Evolutionary conservation across 2,113 vertebrate genomes (phyloP).

Genomic region (Argyrosomus japonicus): DNA sequence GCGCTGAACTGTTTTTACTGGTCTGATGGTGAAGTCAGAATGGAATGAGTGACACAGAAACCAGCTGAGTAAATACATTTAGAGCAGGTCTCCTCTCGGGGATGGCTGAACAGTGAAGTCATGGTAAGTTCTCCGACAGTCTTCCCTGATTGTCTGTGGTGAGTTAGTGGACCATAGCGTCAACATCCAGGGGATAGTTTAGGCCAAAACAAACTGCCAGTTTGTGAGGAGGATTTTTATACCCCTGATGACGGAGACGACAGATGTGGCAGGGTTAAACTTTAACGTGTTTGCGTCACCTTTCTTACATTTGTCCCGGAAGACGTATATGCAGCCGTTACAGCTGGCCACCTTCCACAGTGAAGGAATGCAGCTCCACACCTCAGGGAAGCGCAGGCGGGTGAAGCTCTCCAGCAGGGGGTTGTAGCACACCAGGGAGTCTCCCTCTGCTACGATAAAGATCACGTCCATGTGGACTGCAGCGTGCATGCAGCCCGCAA

Average conservation of each 20-base stretch:
- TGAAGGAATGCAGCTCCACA: slow-evolving; percentile 95
- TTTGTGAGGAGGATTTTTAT: slow-evolving; percentile 97
- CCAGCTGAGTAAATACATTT: slow-evolving; percentile 60
- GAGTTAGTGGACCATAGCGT: slow-evolving; percentile 10
- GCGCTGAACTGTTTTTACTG: slow-evolving; percentile 6
- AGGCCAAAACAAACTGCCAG: slow-evolving; percentile 98
- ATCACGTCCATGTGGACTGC: slow-evolving; percentile 97
- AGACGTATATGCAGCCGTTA: slow-evolving; percentile 97
- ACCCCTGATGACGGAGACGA: slow-evolving; percentile 94
- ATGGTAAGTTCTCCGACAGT: slow-evolving; percentile 40
- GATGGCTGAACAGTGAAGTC: slow-evolving; percentile 45
- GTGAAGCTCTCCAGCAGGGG: slow-evolving; percentile 98
- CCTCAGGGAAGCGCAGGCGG: slow-evolving; percentile 93
- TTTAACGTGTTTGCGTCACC: slow-evolving; percentile 96
- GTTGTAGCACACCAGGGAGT: slow-evolving; percentile 96
- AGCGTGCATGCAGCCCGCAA: slow-evolving; percentile 95
- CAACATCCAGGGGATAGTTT: slow-evolving; percentile 47
- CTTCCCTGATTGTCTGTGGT: slow-evolving; percentile 46
- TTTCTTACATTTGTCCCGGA: slow-evolving; percentile 97
- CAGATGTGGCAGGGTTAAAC: slow-evolving; percentile 97
- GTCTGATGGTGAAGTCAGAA: slow-evolving; percentile 18
- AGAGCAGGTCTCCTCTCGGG: slow-evolving; percentile 24
- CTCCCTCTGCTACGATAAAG: slow-evolving; percentile 95
- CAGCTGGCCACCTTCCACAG: slow-evolving; percentile 99
- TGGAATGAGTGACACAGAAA: slow-evolving; percentile 53